These are phyloP conservation scores for Varanus komodoensis DNA, from an alignment of 2,113 vertebrate species.

Conservation along the genomic window DNA sequence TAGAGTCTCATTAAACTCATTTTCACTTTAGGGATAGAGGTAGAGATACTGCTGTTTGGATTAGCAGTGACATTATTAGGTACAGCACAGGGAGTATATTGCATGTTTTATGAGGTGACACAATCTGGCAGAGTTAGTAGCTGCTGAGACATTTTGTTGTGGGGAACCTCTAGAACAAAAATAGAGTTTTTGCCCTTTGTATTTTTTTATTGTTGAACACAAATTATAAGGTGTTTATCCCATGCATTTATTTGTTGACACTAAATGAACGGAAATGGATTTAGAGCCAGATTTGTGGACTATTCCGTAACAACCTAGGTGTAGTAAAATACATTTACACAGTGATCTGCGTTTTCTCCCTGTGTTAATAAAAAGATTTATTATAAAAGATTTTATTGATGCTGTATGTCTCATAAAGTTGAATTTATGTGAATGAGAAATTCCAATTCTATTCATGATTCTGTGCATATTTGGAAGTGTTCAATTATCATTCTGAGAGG, in stretches of 20 bases:
- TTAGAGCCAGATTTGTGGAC: too few species aligned
- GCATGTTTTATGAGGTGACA: neutral
- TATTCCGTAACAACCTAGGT: too few species aligned
- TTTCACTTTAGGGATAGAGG: neutral
- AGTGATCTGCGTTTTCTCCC: too few species aligned
- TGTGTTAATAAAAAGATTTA: neutral
- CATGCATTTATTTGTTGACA: neutral
- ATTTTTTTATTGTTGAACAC: neutral
- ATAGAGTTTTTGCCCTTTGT: neutral
- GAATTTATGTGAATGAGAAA: too few species aligned
- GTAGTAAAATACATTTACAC: neutral
- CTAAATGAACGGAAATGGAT: neutral
- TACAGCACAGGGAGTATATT: neutral
- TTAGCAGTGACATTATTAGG: neutral
- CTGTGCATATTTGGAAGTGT: too few species aligned
- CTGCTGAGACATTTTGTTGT: neutral
- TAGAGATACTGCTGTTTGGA: neutral
- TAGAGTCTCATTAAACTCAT: neutral
- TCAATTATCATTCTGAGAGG: too few species aligned
- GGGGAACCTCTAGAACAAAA: neutral
- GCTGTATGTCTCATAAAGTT: too few species aligned
- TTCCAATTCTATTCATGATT: too few species aligned
- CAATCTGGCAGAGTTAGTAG: neutral
- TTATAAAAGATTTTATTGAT: neutral
- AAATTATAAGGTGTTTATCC: neutral